phyloP scores from a whole-genome alignment of 1,140 invertebrate species.

The Lamellibrachia luymesi region DNA sequence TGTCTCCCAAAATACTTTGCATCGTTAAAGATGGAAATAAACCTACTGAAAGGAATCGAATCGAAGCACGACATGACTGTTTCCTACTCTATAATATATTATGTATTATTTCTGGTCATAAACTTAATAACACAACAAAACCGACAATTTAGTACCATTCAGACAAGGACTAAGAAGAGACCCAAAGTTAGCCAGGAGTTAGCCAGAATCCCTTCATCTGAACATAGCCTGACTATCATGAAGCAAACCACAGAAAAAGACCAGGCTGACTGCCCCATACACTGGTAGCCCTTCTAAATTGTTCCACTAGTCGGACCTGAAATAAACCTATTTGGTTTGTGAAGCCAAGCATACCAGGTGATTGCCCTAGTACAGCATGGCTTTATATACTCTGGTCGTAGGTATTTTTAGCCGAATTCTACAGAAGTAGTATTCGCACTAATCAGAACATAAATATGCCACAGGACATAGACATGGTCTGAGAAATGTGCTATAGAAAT shows the following conservation, averaged over 20 bases:
- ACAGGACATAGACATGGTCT: not conserved
- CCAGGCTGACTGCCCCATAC: not conserved
- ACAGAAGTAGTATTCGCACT: not conserved
- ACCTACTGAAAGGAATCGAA: too few relatives aligned
- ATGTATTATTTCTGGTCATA: too few relatives aligned
- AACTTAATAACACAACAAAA: too few relatives aligned
- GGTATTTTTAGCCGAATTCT: not conserved
- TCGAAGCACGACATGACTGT: too few relatives aligned
- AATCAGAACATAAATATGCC: not conserved
- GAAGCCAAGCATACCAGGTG: not conserved
- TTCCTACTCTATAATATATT: too few relatives aligned
- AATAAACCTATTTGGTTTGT: not conserved
- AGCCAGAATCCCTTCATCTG: not conserved
- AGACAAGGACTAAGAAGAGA: too few relatives aligned
- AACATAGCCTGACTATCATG: not conserved
- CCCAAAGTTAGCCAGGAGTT: too few relatives aligned
- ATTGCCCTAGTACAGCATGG: not conserved
- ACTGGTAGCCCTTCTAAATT: not conserved
- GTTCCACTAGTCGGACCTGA: not conserved
- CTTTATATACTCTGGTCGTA: not conserved
- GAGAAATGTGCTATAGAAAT: not conserved
- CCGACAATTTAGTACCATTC: too few relatives aligned
- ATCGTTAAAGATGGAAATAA: too few relatives aligned
- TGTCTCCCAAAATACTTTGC: too few relatives aligned
- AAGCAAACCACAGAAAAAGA: not conserved